A percentile compares a stretch with the other conserved stretches of the same genome.
These are phyloP conservation scores for Nibea albiflora DNA, from an alignment of 2,113 vertebrate genomes.

Conservation along the genomic window DNA sequence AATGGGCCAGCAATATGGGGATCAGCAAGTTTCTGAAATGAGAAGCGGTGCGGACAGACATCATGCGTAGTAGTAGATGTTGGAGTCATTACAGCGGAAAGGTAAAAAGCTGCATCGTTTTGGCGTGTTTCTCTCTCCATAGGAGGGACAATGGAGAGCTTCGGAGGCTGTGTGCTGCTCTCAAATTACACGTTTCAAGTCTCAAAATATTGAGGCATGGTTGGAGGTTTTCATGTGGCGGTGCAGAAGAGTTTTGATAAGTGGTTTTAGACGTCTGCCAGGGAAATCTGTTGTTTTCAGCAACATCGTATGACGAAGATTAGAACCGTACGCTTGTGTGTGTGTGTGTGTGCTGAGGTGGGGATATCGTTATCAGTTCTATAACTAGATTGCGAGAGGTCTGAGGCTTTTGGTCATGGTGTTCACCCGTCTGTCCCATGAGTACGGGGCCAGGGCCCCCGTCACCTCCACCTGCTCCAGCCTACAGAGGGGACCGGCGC, in stretches of 20 bases:
- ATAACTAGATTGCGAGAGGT: conserved; percentile 66
- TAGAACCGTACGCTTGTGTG: conserved; percentile 46
- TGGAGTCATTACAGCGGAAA: conserved; percentile 36
- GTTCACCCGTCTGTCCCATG: conserved; percentile 79
- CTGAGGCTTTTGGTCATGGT: conserved; percentile 71
- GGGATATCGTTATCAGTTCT: conserved; percentile 65
- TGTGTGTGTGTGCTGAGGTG: conserved; percentile 29
- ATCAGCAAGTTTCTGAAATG: conserved; percentile 79
- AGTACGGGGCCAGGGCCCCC: conserved; percentile 75
- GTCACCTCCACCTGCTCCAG: conserved; percentile 80
- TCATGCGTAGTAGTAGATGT: conserved; percentile 45
- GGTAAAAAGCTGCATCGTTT: conserved; percentile 42
- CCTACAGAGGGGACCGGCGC: conserved; percentile 69
- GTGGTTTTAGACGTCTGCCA: conserved; percentile 69
- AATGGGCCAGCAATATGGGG: conserved; percentile 72
- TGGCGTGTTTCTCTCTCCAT: not conserved
- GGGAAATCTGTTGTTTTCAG: conserved; percentile 69
- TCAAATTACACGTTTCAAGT: conserved; percentile 75
- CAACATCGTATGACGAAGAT: conserved; percentile 49
- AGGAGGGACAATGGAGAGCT: conserved; percentile 60
- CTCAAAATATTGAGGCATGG: conserved; percentile 76
- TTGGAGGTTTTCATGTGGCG: conserved; percentile 73
- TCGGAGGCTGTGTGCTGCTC: conserved; percentile 59
- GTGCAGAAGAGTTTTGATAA: conserved; percentile 72
- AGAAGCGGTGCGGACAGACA: conserved; percentile 56